Evolutionary conservation across 2,113 vertebrate genomes (phyloP).

Genomic region (Setophaga kirtlandii): DNA sequence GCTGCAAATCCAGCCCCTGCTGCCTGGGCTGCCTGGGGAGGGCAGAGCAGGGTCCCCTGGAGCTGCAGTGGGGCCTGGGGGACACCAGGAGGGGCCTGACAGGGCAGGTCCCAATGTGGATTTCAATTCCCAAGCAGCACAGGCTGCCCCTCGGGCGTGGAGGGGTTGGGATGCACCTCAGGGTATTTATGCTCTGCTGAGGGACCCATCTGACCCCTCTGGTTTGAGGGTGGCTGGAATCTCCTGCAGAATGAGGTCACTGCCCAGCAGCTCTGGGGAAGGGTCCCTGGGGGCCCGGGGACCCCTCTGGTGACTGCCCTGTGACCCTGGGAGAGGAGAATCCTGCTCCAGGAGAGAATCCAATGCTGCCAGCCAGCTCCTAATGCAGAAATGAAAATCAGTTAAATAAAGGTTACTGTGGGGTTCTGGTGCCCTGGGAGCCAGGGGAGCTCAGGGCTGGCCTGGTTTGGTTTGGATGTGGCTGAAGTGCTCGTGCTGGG

Average conservation of each 20-base stretch:
- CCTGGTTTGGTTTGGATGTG: background rate
- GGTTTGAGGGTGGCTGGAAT: background rate
- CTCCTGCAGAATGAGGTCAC: background rate
- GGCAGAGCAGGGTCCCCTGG: background rate
- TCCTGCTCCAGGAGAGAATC: background rate
- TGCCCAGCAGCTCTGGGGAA: background rate
- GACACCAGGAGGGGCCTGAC: accelerated
- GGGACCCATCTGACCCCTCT: background rate
- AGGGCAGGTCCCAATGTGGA: accelerated
- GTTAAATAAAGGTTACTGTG: background rate
- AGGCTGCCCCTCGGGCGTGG: background rate
- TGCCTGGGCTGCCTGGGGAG: background rate
- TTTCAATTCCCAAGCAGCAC: background rate
- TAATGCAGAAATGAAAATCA: background rate
- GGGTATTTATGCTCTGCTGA: background rate
- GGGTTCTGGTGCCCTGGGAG: accelerated
- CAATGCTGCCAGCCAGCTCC: accelerated
- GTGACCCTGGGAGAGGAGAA: background rate
- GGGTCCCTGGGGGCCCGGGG: background rate
- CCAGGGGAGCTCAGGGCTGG: background rate
- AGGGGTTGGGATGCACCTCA: background rate
- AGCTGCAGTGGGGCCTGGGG: too few species aligned
- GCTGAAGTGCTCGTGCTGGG: accelerated
- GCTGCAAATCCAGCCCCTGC: background rate
- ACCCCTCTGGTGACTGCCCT: accelerated